Evolutionary conservation across 1,140 invertebrate genomes (phyloP).

Genomic region (Lordiphosa stackelbergi): DNA sequence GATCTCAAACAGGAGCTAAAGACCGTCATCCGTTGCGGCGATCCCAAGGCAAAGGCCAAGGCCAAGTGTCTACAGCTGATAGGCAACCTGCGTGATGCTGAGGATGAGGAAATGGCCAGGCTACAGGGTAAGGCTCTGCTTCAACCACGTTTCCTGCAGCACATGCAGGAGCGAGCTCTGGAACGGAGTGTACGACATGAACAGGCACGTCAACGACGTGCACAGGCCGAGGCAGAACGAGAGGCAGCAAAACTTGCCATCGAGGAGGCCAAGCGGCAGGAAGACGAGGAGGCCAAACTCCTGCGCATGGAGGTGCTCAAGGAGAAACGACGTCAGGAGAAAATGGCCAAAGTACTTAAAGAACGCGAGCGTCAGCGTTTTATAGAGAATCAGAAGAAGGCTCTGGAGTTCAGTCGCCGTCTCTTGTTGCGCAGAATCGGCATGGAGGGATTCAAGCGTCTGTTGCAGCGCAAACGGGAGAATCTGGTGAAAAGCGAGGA

Average conservation of each 20-base stretch:
- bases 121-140: slow-evolving; percentile 79
- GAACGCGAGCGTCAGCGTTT: slow-evolving; percentile 79
- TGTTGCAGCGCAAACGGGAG: slow-evolving; percentile 78
- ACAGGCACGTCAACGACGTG: slow-evolving; percentile 80
- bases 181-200: slow-evolving; percentile 81
- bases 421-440: slow-evolving; percentile 78
- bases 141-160: slow-evolving; percentile 81
- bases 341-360: slow-evolving; percentile 79
- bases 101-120: slow-evolving; percentile 68
- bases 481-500: slow-evolving; percentile 78
- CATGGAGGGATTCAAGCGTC: slow-evolving; percentile 78
- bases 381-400: slow-evolving; percentile 79
- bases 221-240: slow-evolving; percentile 80
- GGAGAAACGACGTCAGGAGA: slow-evolving; percentile 80
- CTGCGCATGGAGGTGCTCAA: slow-evolving; percentile 80
- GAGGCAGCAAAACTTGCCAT: slow-evolving; percentile 79
- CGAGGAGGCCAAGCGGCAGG: slow-evolving; percentile 77
- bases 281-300: slow-evolving; percentile 81
- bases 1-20: slow-evolving; percentile 80
- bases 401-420: slow-evolving; percentile 80
- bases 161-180: slow-evolving; percentile 82
- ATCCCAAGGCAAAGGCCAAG: slow-evolving; percentile 79
- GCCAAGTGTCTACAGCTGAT: slow-evolving; percentile 79
- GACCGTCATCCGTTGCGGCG: slow-evolving; percentile 80
- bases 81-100: slow-evolving; percentile 74